These are phyloP conservation scores for Seira sanloemensis DNA, from an alignment of 2,888 invertebrate genomes.

Conservation along the genomic window DNA sequence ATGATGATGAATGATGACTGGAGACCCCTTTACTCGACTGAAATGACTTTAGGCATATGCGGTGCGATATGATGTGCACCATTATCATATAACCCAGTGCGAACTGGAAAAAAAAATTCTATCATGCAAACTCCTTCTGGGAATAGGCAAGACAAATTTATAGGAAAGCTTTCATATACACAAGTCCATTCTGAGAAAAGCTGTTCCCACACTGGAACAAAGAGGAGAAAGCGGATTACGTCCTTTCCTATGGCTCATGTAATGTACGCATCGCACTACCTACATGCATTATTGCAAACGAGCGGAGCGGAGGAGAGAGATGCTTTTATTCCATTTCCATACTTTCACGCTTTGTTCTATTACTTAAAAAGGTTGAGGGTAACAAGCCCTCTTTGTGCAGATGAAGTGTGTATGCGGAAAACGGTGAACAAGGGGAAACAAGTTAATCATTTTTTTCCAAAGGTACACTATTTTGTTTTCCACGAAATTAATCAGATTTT, in stretches of 20 bases:
- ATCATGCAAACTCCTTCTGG: not conserved
- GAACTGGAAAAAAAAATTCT: too few relatives aligned
- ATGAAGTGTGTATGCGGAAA: slow-evolving; percentile 11
- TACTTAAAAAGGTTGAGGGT: not conserved
- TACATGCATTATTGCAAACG: not conserved
- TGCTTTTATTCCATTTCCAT: not conserved
- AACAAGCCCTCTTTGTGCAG: slow-evolving; percentile 1
- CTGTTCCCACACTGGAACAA: not conserved
- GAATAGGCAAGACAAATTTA: not conserved
- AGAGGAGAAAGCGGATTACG: slow-evolving; percentile 40
- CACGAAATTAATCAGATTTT: slow-evolving; percentile 57
- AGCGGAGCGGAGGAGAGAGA: too few relatives aligned
- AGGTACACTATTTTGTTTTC: slow-evolving; percentile 47
- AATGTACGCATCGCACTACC: too few relatives aligned
- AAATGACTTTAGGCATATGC: not conserved
- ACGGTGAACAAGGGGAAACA: slow-evolving; percentile 38
- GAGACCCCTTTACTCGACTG: not conserved
- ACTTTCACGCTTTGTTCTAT: not conserved
- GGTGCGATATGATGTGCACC: not conserved
- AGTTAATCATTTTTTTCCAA: slow-evolving; percentile 55
- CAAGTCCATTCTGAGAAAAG: not conserved
- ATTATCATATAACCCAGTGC: not conserved
- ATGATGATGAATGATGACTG: slow-evolving; percentile 53
- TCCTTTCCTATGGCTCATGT: not conserved
- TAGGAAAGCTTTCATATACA: not conserved